phyloP scores from a whole-genome alignment of 2,888 invertebrate genomes.

The Drosophila macrospina region DNA sequence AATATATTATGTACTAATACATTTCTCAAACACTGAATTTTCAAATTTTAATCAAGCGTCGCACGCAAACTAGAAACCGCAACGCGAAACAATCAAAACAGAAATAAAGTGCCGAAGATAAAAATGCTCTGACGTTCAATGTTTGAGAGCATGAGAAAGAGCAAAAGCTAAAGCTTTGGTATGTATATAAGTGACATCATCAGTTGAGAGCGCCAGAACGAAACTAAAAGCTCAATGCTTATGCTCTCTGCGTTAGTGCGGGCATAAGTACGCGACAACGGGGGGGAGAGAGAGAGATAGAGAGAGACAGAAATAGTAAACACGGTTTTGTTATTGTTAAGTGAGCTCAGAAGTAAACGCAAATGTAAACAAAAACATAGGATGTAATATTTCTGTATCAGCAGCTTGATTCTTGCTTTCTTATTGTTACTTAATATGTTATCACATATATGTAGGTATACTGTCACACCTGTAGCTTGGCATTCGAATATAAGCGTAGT shows the following conservation, averaged over 20 bases:
- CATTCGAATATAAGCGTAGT: too few species aligned
- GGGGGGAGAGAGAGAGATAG: neutral
- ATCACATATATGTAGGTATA: too few species aligned
- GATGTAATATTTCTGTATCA: conserved; percentile 31
- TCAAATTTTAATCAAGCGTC: neutral
- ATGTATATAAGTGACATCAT: conserved; percentile 1
- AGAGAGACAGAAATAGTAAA: neutral
- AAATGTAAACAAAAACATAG: neutral
- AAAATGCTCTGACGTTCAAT: neutral
- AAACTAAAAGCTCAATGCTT: neutral
- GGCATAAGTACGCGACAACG: neutral
- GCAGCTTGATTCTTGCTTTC: conserved; percentile 34
- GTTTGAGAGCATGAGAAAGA: neutral
- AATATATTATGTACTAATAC: neutral
- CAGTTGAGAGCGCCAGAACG: conserved; percentile 1
- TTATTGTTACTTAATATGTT: conserved; percentile 20
- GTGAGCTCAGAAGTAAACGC: neutral
- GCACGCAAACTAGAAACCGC: neutral
- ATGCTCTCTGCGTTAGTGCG: neutral
- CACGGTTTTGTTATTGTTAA: neutral
- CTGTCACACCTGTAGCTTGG: too few species aligned
- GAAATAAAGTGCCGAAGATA: neutral
- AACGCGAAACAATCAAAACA: neutral
- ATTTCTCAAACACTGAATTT: neutral
- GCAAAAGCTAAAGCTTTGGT: conserved; percentile 3